Conservation (phyloP, 2,113 vertebrate species). For the Ochotona curzoniae region DNA sequence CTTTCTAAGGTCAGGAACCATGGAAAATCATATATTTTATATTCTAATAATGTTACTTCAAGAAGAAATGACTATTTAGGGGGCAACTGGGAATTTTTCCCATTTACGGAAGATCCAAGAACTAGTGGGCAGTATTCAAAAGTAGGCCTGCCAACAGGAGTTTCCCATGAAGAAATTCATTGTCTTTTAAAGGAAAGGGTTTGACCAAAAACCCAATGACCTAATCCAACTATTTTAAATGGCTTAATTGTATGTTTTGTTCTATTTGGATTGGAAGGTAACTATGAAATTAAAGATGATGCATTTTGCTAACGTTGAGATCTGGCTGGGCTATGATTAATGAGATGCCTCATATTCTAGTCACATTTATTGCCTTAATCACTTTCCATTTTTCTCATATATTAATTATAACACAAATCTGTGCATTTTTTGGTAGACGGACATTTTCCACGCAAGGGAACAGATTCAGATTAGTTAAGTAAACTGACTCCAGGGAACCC, state of each 20-base stretch:
- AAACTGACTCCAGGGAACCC: background rate
- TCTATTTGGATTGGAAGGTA: constrained; percentile 79
- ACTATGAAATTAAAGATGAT: constrained; percentile 82
- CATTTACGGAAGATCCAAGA: constrained; percentile 61
- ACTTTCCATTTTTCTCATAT: constrained; percentile 52
- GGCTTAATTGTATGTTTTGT: constrained; percentile 78
- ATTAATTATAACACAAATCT: constrained; percentile 58
- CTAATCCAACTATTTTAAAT: constrained; percentile 78
- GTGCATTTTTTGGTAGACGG: constrained; percentile 48
- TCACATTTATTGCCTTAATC: constrained; percentile 63
- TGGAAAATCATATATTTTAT: constrained; percentile 57
- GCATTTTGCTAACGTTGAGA: constrained; percentile 74
- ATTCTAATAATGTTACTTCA: constrained; percentile 38
- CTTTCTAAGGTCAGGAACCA: constrained; percentile 28
- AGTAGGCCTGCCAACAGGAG: constrained; percentile 57
- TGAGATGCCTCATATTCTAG: constrained; percentile 66
- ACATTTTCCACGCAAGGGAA: constrained; percentile 39
- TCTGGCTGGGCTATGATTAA: constrained; percentile 72
- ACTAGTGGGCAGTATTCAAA: constrained; percentile 63
- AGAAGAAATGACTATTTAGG: constrained; percentile 71
- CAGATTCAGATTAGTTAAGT: constrained; percentile 47
- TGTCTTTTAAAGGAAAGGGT: constrained; percentile 82
- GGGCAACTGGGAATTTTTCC: constrained; percentile 43
- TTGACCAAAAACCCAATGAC: constrained; percentile 76
- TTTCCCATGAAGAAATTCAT: constrained; percentile 81